Percentiles rank a stretch among this genome's conserved stretches.
Conservation (phyloP, 2,113 vertebrate genomes). For the Pollimyrus isidori region DNA sequence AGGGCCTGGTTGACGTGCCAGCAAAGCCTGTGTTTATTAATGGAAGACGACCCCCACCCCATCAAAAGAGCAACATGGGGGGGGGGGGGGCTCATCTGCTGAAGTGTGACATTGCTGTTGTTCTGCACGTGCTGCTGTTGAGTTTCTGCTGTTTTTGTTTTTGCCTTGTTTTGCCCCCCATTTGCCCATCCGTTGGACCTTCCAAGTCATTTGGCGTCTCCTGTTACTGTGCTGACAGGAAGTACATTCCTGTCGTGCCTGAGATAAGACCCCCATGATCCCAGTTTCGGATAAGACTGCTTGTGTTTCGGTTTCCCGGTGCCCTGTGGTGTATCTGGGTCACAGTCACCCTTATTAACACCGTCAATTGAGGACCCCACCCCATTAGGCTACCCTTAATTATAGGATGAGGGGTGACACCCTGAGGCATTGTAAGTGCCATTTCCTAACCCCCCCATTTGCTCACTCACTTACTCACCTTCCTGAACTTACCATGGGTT, state of each 20-base stretch:
- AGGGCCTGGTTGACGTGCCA: background rate
- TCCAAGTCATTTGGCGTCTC: background rate
- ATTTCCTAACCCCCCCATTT: constrained; percentile 7
- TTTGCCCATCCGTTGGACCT: background rate
- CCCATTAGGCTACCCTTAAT: constrained; percentile 17
- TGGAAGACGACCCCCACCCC: background rate
- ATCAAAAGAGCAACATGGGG: background rate
- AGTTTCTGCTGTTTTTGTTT: background rate
- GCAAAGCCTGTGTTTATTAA: constrained; percentile 4
- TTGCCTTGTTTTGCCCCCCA: background rate
- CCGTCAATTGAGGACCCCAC: constrained; percentile 16
- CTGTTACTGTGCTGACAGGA: background rate
- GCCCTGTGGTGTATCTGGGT: constrained; percentile 6
- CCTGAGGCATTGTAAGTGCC: constrained; percentile 35
- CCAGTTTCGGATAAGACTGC: background rate
- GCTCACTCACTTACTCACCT: constrained; percentile 14
- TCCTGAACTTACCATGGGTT: background rate
- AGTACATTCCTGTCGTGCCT: background rate
- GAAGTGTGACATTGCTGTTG: constrained; percentile 4
- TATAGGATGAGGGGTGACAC: constrained; percentile 36
- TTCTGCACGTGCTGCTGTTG: constrained; percentile 3
- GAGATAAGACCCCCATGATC: background rate
- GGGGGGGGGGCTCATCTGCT: background rate
- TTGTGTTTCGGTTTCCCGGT: background rate
- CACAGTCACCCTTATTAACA: constrained; percentile 30